Percentiles rank a stretch among this genome's conserved stretches.
Evolutionary conservation across 2,113 vertebrate genomes (phyloP).

Genomic region (Aegotheles bennettii): DNA sequence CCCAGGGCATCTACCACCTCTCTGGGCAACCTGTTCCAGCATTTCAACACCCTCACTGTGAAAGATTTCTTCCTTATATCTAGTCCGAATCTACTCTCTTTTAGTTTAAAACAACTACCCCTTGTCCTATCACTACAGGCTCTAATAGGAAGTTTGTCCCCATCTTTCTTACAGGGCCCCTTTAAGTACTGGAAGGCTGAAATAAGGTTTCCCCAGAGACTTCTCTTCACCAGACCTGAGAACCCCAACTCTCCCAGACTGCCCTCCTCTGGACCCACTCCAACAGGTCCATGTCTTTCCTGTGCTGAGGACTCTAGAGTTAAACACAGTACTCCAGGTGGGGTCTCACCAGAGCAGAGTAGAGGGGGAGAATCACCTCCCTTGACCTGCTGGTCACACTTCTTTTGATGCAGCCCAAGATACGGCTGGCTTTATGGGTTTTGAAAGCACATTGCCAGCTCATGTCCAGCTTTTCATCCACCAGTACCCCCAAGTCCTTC

Average conservation of each 20-base stretch:
- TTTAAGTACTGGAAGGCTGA: neutral
- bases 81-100: neutral
- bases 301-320: rapidly evolving
- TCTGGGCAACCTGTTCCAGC: neutral
- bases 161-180: neutral
- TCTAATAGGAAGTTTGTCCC: neutral
- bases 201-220: neutral
- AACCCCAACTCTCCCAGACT: neutral
- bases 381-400: rapidly evolving
- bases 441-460: no score
- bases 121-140: neutral
- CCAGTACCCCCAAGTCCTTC: no score
- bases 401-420: neutral
- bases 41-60: neutral
- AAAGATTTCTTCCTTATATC: neutral
- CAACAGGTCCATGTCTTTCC: neutral
- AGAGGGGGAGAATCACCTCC: neutral
- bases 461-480: no score
- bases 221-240: neutral
- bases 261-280: neutral
- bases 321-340: no score
- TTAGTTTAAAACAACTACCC: neutral
- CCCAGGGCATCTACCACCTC: neutral
- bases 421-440: no score
- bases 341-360: rapidly evolving